Evolutionary conservation across 2,113 vertebrate genomes (phyloP).

Genomic region (Otis tarda): DNA sequence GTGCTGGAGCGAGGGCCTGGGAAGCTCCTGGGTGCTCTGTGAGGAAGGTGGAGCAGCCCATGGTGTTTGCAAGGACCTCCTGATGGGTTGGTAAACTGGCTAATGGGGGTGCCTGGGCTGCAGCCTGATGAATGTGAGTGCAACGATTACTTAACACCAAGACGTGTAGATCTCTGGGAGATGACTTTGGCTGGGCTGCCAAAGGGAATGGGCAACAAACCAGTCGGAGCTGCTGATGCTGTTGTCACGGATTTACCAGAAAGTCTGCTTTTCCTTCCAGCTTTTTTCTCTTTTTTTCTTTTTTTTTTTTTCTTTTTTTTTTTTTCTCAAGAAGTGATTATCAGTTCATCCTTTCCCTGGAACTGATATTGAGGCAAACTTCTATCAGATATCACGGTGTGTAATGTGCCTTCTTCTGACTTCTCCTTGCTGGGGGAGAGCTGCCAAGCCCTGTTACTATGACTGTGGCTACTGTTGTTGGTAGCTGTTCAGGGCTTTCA

Average conservation of each 20-base stretch:
- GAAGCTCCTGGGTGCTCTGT: not conserved
- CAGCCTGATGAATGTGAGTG: not conserved
- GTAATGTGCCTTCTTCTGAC: not conserved
- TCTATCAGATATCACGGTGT: not conserved
- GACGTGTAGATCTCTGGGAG: not conserved
- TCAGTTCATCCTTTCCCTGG: not conserved
- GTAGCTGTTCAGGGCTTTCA: constrained; percentile 12
- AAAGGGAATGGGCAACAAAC: constrained; percentile 16
- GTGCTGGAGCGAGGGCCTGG: accelerated
- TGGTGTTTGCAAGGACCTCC: not conserved
- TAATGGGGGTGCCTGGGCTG: not conserved
- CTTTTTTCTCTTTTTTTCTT: not conserved
- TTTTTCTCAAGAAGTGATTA: not conserved
- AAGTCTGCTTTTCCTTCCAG: constrained; percentile 48
- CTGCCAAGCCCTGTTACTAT: not conserved
- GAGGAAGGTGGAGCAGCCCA: not conserved
- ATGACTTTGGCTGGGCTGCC: constrained; percentile 3
- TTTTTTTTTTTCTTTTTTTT: not conserved
- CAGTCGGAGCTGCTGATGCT: constrained; percentile 31
- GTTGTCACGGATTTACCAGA: constrained; percentile 49
- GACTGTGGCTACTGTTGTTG: constrained; percentile 8
- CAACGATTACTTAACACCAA: not conserved
- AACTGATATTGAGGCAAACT: not conserved
- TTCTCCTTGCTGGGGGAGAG: not conserved
- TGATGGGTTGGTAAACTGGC: not conserved